Base-by-base conservation (phyloP, 2,797 vertebrate species). In the Allenopithecus nigroviridis region DNA sequence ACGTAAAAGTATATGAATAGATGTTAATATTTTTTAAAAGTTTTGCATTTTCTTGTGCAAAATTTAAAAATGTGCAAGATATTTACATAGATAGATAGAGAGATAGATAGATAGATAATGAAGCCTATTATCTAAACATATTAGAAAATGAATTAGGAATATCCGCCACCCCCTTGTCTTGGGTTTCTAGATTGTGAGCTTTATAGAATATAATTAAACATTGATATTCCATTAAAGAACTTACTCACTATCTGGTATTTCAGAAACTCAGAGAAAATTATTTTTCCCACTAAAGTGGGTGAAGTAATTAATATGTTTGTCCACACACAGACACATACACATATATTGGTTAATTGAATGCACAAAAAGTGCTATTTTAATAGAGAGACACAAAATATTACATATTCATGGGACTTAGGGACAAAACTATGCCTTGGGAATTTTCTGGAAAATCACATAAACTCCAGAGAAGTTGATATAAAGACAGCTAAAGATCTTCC, bases 361-460 rank as follows among this genome's bases (percentile, higher is more conserved):
- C 33, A 74, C 14, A 84, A 84, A 95, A 95, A 64, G 68, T 19
- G 57, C 13, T 79, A 22, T 90, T 83, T 78, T 76, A 91, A 72
- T 72, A 19, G 59, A 78, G 36, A 83, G 59, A 79, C 30, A 48
- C 14, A 75, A 57, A 89, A 28, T 87, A 72, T 78, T 92, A 48
- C 5, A 89, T 5, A 57, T 48, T 59, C 19, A 2, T 70, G 78
- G 8, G 68, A 39, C 6, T 28, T 93, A 83, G 2, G 89, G 36
- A 93, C 9, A 95, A 76, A 95, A 85, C n/a, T 50, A 72, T 13
- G 48, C 50, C 85, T 94, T 86, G 46, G 26, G 75, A 91, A 74
- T 39, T 46, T 75, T 83, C 61, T 74, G 50, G 75, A 95, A 95
- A 91, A 84, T 70, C 7, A 33, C 50, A 7, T 46, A 90, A 61